phyloP scores from a whole-genome alignment of 2,113 vertebrate genomes.

The Elachura formosa region DNA sequence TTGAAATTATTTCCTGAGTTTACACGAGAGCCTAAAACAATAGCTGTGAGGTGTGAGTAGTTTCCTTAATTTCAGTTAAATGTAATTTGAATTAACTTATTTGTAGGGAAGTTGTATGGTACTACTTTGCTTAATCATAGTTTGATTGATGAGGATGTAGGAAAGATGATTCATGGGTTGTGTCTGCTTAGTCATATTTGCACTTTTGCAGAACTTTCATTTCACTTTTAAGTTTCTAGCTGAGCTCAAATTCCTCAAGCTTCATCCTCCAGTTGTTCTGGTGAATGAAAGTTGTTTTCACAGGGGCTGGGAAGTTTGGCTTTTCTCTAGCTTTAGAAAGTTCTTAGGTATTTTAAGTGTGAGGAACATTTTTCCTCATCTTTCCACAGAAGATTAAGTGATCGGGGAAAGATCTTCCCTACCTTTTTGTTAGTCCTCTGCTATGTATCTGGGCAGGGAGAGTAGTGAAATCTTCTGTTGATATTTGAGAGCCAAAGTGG shows the following conservation, averaged over 20 bases:
- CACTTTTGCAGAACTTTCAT: background rate
- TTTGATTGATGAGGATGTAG: background rate
- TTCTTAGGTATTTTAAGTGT: background rate
- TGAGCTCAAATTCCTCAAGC: background rate
- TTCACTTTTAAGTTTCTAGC: background rate
- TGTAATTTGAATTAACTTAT: slow-evolving; percentile 19
- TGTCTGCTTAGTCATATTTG: background rate
- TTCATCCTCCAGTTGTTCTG: background rate
- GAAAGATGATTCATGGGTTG: background rate
- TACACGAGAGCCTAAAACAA: slow-evolving; percentile 32
- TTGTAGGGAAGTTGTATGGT: background rate
- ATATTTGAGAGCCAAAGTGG: background rate
- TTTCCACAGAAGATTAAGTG: background rate
- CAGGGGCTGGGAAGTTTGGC: background rate
- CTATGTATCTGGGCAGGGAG: background rate
- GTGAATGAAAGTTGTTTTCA: background rate
- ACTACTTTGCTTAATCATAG: background rate
- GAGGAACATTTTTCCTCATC: background rate
- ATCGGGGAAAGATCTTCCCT: background rate
- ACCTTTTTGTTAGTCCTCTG: background rate
- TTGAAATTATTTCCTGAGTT: slow-evolving; percentile 58
- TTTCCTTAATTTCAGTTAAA: slow-evolving; percentile 42
- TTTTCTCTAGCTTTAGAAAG: background rate
- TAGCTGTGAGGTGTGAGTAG: slow-evolving; percentile 41
- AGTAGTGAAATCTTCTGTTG: background rate